These are phyloP conservation scores for Sarcophaga peregrina DNA, from an alignment of 1,140 invertebrate species.

Conservation along the genomic window DNA sequence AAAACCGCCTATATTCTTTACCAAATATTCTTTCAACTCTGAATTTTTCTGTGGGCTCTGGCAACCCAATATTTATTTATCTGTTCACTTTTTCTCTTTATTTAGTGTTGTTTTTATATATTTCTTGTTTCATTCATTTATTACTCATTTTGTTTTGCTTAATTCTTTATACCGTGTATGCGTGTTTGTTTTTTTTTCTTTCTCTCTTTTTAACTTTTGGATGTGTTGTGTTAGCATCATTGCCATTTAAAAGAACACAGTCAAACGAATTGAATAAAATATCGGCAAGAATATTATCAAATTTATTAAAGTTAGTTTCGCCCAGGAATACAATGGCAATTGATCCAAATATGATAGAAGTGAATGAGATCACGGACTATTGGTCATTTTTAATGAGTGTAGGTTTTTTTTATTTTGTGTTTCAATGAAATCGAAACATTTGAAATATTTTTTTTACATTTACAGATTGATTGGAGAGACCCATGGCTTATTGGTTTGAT, in stretches of 20 bases:
- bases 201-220: neutral
- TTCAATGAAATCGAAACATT: neutral
- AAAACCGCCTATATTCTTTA: too few relatives aligned
- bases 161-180: neutral
- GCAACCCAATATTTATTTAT: neutral
- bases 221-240: too few relatives aligned
- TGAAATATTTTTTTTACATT: slow-evolving; percentile 52
- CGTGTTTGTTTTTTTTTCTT: neutral
- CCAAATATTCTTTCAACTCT: neutral
- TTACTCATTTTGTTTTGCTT: too few relatives aligned
- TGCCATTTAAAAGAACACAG: neutral
- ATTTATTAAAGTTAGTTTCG: neutral
- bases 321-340: slow-evolving; percentile 6
- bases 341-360: slow-evolving; percentile 68
- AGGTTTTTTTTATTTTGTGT: slow-evolving; percentile 62
- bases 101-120: neutral
- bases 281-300: neutral
- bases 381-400: slow-evolving; percentile 73
- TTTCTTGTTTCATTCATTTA: neutral
- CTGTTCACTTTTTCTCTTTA: neutral
- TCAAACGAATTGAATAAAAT: neutral
- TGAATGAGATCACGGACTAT: slow-evolving; percentile 72
- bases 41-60: neutral
- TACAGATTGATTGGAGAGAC: slow-evolving; percentile 88
- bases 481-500: slow-evolving; percentile 84